These are phyloP conservation scores for Caenorhabditis afra DNA, from an alignment of 2,888 invertebrate species.

Conservation along the genomic window DNA sequence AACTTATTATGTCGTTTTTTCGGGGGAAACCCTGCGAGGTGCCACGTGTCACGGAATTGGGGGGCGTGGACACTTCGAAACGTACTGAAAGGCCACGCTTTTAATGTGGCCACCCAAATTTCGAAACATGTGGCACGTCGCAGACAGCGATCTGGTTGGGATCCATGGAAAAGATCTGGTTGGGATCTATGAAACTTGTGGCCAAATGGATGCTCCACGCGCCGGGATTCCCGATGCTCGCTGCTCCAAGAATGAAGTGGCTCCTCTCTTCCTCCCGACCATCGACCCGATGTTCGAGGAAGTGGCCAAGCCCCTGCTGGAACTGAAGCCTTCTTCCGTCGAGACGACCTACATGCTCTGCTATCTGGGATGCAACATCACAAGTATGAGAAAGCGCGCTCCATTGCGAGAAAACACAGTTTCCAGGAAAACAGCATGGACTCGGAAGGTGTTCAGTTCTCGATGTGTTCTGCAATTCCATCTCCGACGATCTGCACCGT, in stretches of 20 bases:
- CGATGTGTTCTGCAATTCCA: background rate
- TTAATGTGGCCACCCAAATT: too few relatives aligned
- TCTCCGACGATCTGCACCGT: background rate
- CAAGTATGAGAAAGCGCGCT: background rate
- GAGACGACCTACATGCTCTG: constrained; percentile 42
- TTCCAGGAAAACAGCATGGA: background rate
- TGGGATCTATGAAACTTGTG: background rate
- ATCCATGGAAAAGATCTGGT: too few relatives aligned
- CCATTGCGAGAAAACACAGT: background rate
- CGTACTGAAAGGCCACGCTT: too few relatives aligned
- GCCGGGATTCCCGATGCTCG: background rate
- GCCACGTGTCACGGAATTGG: too few relatives aligned
- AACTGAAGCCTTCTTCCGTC: constrained; percentile 13
- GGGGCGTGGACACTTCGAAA: too few relatives aligned
- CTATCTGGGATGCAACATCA: background rate
- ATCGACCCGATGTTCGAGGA: constrained; percentile 29
- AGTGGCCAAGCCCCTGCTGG: constrained; percentile 22
- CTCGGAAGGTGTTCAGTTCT: background rate
- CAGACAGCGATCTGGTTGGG: background rate
- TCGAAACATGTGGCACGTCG: too few relatives aligned
- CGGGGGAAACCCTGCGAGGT: too few relatives aligned
- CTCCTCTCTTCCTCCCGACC: constrained; percentile 29
- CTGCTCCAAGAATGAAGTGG: background rate
- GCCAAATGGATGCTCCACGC: background rate
- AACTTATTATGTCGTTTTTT: too few relatives aligned